Conservation (phyloP, 2,888 invertebrate genomes). For the Ephialtes manifestator region DNA sequence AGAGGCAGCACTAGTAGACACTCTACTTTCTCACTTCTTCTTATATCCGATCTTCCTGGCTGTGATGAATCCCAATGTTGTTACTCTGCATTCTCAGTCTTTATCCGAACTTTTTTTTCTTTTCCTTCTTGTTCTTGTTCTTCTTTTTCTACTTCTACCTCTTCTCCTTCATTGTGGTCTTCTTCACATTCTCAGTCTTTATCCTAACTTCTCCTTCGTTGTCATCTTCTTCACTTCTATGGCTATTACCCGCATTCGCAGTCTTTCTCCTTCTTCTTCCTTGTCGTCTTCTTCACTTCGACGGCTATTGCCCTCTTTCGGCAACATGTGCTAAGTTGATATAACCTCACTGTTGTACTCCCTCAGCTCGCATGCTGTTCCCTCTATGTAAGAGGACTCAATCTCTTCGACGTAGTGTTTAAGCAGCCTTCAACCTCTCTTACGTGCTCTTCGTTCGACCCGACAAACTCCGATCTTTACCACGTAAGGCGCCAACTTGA, state of each 20-base stretch:
- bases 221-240: too few species aligned
- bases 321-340: slow-evolving; percentile 16
- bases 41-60: slow-evolving; percentile 50
- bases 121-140: slow-evolving; percentile 30
- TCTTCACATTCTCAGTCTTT: too few species aligned
- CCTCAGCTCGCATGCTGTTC: slow-evolving; percentile 1
- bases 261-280: slow-evolving; percentile 20
- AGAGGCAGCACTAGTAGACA: slow-evolving; percentile 46
- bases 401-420: not conserved
- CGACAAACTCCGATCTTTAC: slow-evolving; percentile 57
- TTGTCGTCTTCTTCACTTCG: slow-evolving; percentile 11
- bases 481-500: slow-evolving; percentile 53
- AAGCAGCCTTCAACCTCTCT: slow-evolving; percentile 1
- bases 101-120: not conserved
- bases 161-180: too few species aligned
- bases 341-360: slow-evolving; percentile 45
- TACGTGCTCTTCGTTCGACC: slow-evolving; percentile 55
- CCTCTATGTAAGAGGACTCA: slow-evolving; percentile 53
- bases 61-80: slow-evolving; percentile 45
- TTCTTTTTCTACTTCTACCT: too few species aligned
- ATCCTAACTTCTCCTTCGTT: too few species aligned
- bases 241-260: too few species aligned
- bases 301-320: slow-evolving; percentile 16
- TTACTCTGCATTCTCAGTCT: slow-evolving; percentile 48
- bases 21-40: slow-evolving; percentile 62